These are phyloP conservation scores for Origma solitaria DNA, from an alignment of 2,113 vertebrate species.

Conservation along the genomic window DNA sequence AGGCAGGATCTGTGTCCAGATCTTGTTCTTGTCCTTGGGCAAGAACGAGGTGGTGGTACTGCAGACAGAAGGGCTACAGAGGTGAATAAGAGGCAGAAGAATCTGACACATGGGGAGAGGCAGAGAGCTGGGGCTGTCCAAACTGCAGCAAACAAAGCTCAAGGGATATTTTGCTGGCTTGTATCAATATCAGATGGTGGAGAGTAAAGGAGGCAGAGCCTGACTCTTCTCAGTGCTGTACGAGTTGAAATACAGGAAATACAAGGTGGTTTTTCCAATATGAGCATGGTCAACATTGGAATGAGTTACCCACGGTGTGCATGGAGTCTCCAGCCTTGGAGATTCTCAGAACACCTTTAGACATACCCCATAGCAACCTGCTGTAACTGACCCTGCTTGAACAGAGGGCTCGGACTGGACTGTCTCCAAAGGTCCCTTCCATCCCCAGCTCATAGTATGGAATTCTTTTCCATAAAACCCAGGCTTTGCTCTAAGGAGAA, in stretches of 20 bases:
- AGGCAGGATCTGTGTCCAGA: background rate
- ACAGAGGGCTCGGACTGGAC: background rate
- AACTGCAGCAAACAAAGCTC: background rate
- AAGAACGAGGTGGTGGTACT: background rate
- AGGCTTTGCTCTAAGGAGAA: background rate
- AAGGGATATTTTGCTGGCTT: background rate
- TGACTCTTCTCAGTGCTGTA: background rate
- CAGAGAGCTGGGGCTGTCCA: background rate
- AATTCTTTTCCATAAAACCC: background rate
- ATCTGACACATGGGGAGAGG: background rate
- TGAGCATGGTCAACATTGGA: background rate
- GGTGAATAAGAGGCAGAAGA: background rate
- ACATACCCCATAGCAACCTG: background rate
- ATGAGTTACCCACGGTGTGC: background rate
- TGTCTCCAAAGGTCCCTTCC: background rate
- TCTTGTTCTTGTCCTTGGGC: no score
- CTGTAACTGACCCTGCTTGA: background rate
- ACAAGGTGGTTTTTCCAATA: accelerated
- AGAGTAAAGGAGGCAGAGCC: background rate
- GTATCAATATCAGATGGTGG: background rate
- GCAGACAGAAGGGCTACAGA: background rate
- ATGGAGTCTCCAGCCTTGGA: background rate
- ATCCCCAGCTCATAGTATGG: accelerated
- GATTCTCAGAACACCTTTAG: background rate
- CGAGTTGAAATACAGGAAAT: background rate